Evolutionary conservation across 2,113 vertebrate genomes (phyloP).

Genomic region (rat (Rattus norvegicus)): GRCr8 NC_086021.1:127069001-127069500

Average conservation of each 20-base stretch:
- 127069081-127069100: constrained; percentile 63
- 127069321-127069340: background rate
- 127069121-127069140: background rate
- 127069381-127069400: background rate
- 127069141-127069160: background rate
- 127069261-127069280: background rate
- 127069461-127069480: background rate
- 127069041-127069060: background rate
- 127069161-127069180: background rate
- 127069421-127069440: background rate
- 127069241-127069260: background rate
- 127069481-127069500: background rate
- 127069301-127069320: background rate
- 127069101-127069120: background rate
- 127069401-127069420: background rate
- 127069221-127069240: background rate
- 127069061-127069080: background rate
- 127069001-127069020: background rate
- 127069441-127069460: background rate
- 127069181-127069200: background rate
- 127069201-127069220: background rate
- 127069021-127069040: constrained; percentile 19
- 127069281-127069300: background rate
- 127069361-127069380: background rate
- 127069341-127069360: background rate